Conservation (phyloP, 2,797 vertebrate genomes). For the Mormyrus proboscirostris region DNA sequence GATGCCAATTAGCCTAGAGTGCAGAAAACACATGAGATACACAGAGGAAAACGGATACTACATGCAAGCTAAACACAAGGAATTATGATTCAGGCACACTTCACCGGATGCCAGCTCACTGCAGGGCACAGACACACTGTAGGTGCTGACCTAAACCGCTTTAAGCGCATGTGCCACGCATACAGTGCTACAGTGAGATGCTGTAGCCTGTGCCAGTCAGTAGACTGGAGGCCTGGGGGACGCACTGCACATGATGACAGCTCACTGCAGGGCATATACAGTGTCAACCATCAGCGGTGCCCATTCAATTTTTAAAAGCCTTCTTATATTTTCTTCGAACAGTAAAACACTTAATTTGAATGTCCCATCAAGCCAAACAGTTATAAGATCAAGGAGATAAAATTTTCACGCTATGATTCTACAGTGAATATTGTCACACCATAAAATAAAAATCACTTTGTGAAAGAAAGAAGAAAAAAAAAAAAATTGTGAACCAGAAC, state of each 20-base stretch:
- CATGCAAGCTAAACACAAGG: neutral
- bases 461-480: neutral
- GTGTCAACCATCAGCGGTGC: neutral
- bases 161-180: neutral
- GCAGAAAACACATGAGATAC: neutral
- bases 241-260: neutral
- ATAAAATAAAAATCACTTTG: neutral
- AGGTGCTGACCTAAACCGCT: neutral
- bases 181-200: neutral
- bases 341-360: neutral
- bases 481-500: neutral
- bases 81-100: neutral
- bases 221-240: neutral
- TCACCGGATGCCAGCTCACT: too few species aligned
- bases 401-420: neutral
- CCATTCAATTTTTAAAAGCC: neutral
- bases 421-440: neutral
- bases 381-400: neutral
- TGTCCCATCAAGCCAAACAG: neutral
- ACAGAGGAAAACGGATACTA: neutral
- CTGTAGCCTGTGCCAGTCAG: neutral
- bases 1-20: neutral
- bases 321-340: neutral
- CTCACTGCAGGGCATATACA: neutral
- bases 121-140: neutral